phyloP scores from a whole-genome alignment of 2,113 vertebrate species.

The Amphilophus citrinellus region DNA sequence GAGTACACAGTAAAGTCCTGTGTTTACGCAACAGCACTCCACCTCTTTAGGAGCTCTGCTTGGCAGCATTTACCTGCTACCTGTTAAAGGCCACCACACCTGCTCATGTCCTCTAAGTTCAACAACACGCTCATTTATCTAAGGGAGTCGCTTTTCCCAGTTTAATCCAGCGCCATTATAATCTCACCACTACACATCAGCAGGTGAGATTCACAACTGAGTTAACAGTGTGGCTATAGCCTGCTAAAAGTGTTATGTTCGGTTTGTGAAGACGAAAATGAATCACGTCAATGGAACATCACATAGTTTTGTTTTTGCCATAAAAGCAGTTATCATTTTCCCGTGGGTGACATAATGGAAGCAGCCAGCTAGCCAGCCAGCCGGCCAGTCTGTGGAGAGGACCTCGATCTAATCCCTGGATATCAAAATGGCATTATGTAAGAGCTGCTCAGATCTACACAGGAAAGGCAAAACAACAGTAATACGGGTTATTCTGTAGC shows the following conservation, averaged over 20 bases:
- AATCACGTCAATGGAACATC: conserved; percentile 17
- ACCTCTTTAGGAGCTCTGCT: conserved; percentile 55
- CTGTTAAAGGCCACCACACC: conserved; percentile 47
- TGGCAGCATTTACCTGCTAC: conserved; percentile 60
- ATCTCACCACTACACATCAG: not conserved
- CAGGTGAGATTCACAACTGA: conserved; percentile 14
- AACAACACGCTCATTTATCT: conserved; percentile 56
- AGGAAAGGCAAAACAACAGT: conserved; percentile 48
- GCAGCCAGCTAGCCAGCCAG: conserved; percentile 37
- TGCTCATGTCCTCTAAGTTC: conserved; percentile 41
- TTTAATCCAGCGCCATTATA: conserved; percentile 28
- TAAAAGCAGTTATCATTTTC: conserved; percentile 47
- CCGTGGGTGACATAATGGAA: conserved; percentile 14
- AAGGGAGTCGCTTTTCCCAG: conserved; percentile 17
- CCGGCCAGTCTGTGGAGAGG: conserved; percentile 44
- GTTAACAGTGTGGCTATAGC: conserved; percentile 10
- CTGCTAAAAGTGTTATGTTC: not conserved
- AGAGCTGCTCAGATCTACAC: conserved; percentile 59
- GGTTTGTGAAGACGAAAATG: conserved; percentile 22
- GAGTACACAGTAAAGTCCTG: conserved; percentile 71
- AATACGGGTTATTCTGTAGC: conserved; percentile 44
- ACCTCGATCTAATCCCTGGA: conserved; percentile 71
- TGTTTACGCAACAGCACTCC: conserved; percentile 75
- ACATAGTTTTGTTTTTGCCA: conserved; percentile 17
- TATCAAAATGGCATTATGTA: conserved; percentile 79